These are phyloP conservation scores for Aspidapion aeneum DNA, from an alignment of 2,888 invertebrate species.

Conservation along the genomic window DNA sequence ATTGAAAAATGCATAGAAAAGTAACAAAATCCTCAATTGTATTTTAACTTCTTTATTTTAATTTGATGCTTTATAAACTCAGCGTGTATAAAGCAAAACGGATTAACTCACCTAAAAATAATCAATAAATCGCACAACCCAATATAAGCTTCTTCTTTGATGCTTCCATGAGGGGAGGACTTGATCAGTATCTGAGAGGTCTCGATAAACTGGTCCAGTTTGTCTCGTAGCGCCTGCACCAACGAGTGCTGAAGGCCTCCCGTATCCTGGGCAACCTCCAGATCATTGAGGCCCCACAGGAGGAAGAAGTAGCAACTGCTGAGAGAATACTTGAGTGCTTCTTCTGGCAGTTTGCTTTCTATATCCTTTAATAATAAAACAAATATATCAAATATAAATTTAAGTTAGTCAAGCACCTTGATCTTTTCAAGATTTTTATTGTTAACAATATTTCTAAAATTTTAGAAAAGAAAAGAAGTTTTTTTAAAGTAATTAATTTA, in stretches of 20 bases:
- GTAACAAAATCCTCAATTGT: too few relatives aligned
- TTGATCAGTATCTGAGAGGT: slow-evolving; percentile 68
- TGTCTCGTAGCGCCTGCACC: slow-evolving; percentile 61
- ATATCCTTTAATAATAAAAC: slow-evolving; percentile 46
- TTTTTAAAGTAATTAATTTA: too few relatives aligned
- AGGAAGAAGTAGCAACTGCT: slow-evolving; percentile 84
- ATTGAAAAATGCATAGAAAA: too few relatives aligned
- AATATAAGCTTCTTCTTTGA: slow-evolving; percentile 85
- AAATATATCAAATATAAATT: too few relatives aligned
- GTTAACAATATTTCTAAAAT: too few relatives aligned
- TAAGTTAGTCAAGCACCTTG: too few relatives aligned
- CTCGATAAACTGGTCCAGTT: slow-evolving; percentile 72
- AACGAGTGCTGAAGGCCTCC: slow-evolving; percentile 56
- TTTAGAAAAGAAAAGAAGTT: too few relatives aligned
- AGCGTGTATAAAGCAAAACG: too few relatives aligned
- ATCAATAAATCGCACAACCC: slow-evolving; percentile 95
- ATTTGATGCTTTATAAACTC: too few relatives aligned
- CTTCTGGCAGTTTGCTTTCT: slow-evolving; percentile 51
- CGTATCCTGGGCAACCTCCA: slow-evolving; percentile 69
- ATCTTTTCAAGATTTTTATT: too few relatives aligned
- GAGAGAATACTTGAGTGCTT: slow-evolving; percentile 73
- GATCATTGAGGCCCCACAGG: slow-evolving; percentile 82
- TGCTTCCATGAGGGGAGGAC: slow-evolving; percentile 61
- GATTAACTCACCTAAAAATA: slow-evolving; percentile 68
- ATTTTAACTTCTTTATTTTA: too few relatives aligned